Conservation (phyloP, 2,888 invertebrate genomes). For the Scaptomyza cyrtandrae region DNA sequence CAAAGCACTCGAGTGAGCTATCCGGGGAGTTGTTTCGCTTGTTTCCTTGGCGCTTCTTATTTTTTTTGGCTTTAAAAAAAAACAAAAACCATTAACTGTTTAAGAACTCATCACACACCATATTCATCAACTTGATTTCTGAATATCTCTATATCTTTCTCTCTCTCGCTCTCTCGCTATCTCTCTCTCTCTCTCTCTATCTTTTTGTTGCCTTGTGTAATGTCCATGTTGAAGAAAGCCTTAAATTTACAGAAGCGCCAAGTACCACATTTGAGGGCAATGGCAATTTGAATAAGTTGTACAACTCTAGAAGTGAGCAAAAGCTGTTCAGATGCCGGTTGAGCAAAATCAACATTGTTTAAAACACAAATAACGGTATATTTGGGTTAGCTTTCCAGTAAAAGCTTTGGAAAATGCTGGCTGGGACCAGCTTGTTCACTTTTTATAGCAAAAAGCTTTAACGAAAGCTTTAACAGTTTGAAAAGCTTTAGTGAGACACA, state of each 20-base stretch:
- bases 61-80: conserved; percentile 16
- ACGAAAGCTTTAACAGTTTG: not conserved
- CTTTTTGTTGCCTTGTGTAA: conserved; percentile 10
- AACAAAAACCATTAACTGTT: conserved; percentile 38
- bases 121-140: conserved; percentile 74
- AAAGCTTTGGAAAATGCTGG: conserved; percentile 54
- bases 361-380: conserved; percentile 40
- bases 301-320: conserved; percentile 57
- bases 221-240: conserved; percentile 18
- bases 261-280: conserved; percentile 34
- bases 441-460: conserved; percentile 49
- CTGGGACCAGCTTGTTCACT: conserved; percentile 44
- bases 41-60: conserved; percentile 25
- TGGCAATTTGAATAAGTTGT: conserved; percentile 40
- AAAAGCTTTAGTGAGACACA: conserved; percentile 1
- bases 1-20: conserved; percentile 69
- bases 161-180: not conserved
- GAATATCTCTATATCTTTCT: conserved; percentile 21
- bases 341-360: conserved; percentile 34
- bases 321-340: conserved; percentile 60
- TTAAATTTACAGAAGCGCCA: conserved; percentile 40
- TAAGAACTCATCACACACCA: conserved; percentile 70
- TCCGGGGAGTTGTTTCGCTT: conserved; percentile 55
- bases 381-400: conserved; percentile 33
- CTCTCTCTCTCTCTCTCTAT: too few relatives aligned